Base-by-base conservation (phyloP, 2,888 invertebrate genomes). In the Poecilobothrus nobilitatus region DNA sequence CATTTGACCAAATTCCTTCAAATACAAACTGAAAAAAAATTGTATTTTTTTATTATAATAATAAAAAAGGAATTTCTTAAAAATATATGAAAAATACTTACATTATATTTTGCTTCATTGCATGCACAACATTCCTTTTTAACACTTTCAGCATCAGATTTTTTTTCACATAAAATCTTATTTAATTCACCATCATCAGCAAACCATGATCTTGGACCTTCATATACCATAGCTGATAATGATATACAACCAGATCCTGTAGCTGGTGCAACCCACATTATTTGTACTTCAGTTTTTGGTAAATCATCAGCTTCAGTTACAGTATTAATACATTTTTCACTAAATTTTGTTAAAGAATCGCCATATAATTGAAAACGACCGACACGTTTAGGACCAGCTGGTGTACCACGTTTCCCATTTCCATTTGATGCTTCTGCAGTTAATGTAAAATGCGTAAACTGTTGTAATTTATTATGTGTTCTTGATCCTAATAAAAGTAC, bases 21-120 rank as follows among this genome's bases (percentile, higher is more conserved):
- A 92, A 98, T 80, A 86, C 87, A 79, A 91, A 83, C 91, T 91
- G 74, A 3, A 77, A 76, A 68, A 21, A 69, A 67, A 8, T n/a
- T 53, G 4, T 22, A 61, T 53, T 41, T 20, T 18, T 66, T 20
- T 67, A 0, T 1, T 20, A 1, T 61, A 15, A n/a, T n/a, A n/a
- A n/a, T n/a, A n/a, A n/a, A n/a, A n/a, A n/a, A n/a, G n/a, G n/a
- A n/a, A 22, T 9, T n/a, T 7, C 37, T 63, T 7, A 37, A 8
- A 34, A 34, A 34, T 34, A 37, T 37, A 5, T 8, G 61, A 27
- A 27, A 27, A 27, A 27, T 27, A 27, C 76, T 82, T 76, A 92
- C 92, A 82, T 89, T 91, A 81, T 98, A 98, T 80, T 95, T 95
- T 70, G 97, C 98, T 78, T 96, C 95, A 77, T 96, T 95, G 79